Conservation (phyloP, 1,140 invertebrate genomes). For the Rhopalosiphum maidis region DNA sequence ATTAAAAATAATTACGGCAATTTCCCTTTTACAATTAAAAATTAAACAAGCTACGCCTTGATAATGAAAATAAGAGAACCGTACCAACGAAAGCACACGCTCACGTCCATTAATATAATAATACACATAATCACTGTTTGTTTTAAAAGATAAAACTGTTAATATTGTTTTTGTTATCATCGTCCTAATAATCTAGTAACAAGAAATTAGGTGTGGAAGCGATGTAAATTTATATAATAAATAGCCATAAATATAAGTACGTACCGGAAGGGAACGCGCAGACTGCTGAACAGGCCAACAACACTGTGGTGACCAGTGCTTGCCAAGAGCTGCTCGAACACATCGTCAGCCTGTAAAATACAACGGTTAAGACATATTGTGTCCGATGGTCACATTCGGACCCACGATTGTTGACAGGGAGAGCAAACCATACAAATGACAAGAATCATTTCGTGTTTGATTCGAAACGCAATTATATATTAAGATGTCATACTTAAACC, state of each 20-base stretch:
- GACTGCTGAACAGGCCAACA: conserved; percentile 54
- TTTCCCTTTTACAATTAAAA: conserved; percentile 21
- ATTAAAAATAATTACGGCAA: conserved; percentile 47
- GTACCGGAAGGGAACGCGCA: conserved; percentile 55
- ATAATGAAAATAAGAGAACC: not conserved
- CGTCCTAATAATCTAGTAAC: not conserved
- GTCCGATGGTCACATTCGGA: not conserved
- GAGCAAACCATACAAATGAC: conserved; percentile 41
- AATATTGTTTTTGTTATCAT: conserved; percentile 10
- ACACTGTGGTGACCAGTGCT: conserved; percentile 41
- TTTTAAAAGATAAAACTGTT: conserved; percentile 30
- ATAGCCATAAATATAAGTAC: not conserved
- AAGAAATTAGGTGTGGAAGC: not conserved
- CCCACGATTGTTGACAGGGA: not conserved
- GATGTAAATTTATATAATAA: not conserved
- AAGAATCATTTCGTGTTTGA: not conserved
- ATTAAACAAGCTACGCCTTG: conserved; percentile 3
- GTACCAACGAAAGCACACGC: not conserved
- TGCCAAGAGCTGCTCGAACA: conserved; percentile 48
- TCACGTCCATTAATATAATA: not conserved
- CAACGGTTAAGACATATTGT: conserved; percentile 47
- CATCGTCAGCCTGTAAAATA: conserved; percentile 55
- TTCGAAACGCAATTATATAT: not conserved
- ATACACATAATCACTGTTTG: conserved; percentile 49
- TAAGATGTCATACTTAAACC: not conserved